Percentiles rank a stretch among this genome's conserved stretches.
These are phyloP conservation scores for Plemyria rubiginata DNA, from an alignment of 2,888 invertebrate species.

Conservation along the genomic window DNA sequence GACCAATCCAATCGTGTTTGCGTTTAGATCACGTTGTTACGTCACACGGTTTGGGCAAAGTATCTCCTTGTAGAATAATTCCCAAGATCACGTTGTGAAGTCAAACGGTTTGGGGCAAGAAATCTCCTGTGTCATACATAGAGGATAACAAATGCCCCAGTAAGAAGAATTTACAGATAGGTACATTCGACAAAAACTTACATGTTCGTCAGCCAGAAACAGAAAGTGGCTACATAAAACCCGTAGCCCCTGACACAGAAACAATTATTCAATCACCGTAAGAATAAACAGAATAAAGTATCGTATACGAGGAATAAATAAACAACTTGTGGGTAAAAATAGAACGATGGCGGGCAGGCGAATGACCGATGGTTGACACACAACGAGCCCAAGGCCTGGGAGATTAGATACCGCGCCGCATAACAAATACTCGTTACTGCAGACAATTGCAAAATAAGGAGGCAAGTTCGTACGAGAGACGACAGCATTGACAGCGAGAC, in stretches of 20 bases:
- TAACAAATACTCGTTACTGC: slow-evolving; percentile 60
- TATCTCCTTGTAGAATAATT: no score
- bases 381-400: slow-evolving; percentile 80
- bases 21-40: no score
- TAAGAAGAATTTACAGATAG: background rate
- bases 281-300: slow-evolving; percentile 54
- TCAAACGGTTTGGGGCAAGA: no score
- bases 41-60: no score
- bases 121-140: no score
- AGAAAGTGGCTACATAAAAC: slow-evolving; percentile 32
- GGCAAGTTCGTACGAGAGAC: no score
- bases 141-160: background rate
- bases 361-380: slow-evolving; percentile 82
- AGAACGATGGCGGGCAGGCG: slow-evolving; percentile 70
- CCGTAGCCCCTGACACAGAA: slow-evolving; percentile 43
- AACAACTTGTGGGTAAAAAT: slow-evolving; percentile 78
- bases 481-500: no score
- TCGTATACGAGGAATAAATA: slow-evolving; percentile 63
- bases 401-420: slow-evolving; percentile 80
- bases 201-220: background rate
- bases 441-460: slow-evolving; percentile 68
- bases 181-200: background rate
- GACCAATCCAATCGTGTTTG: no score
- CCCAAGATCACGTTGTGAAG: no score
- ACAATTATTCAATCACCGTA: slow-evolving; percentile 64